Conservation (phyloP, 2,113 vertebrate species). For the Lagopus muta region DNA sequence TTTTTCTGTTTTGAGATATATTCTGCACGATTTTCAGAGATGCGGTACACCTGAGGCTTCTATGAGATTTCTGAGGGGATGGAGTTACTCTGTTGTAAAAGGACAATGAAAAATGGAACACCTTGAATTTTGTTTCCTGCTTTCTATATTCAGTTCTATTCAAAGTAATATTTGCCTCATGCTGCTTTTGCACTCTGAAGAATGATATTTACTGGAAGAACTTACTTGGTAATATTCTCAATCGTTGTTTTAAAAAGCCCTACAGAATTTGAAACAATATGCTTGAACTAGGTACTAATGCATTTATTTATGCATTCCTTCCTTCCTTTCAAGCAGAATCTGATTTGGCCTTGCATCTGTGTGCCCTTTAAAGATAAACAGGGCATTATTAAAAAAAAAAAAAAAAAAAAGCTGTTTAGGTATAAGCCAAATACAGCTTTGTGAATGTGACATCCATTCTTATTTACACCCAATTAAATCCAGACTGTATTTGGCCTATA, state of each 20-base stretch:
- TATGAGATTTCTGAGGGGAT: not conserved
- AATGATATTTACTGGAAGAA: not conserved
- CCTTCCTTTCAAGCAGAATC: conserved; percentile 18
- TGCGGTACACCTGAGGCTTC: not conserved
- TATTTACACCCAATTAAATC: not conserved
- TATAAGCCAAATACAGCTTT: not conserved
- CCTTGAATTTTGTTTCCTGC: not conserved
- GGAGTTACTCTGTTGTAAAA: not conserved
- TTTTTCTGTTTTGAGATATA: not conserved
- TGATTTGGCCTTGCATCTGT: conserved; percentile 34
- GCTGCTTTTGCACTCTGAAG: not conserved
- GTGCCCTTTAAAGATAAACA: conserved; percentile 2
- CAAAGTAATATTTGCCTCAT: not conserved
- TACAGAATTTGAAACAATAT: not conserved
- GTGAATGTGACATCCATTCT: not conserved
- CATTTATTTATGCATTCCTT: conserved; percentile 53
- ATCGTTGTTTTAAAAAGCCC: not conserved
- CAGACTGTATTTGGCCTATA: not conserved
- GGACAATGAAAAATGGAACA: not conserved
- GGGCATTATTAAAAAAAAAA: not conserved
- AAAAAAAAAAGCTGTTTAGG: not conserved
- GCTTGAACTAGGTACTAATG: not conserved
- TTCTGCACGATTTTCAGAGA: not conserved
- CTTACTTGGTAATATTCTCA: not conserved
- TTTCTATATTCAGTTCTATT: not conserved